phyloP scores from a whole-genome alignment of 2,797 vertebrate species.

The Eulemur coronatus region DNA sequence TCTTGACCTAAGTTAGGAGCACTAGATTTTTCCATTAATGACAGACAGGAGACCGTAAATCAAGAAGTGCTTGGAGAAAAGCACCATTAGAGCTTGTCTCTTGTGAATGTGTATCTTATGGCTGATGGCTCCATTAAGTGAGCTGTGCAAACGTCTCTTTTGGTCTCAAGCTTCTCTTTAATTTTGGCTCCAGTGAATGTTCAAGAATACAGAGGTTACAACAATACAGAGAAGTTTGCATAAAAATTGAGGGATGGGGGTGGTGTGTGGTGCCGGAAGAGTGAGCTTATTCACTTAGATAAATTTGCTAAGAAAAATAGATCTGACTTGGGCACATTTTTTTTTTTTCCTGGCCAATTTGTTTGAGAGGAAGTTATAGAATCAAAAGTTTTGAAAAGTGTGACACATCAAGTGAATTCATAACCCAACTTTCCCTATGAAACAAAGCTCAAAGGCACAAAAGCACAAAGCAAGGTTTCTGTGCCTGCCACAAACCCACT shows the following conservation, averaged over 20 bases:
- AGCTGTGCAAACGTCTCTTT: background rate
- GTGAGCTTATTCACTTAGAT: slow-evolving; percentile 16
- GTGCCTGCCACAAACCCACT: background rate
- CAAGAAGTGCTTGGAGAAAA: slow-evolving; percentile 14
- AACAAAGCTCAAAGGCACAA: slow-evolving; percentile 55
- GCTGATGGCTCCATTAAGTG: background rate
- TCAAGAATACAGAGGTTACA: slow-evolving; percentile 6
- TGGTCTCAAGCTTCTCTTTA: background rate
- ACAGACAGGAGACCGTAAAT: slow-evolving; percentile 7
- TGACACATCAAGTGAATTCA: slow-evolving; percentile 2
- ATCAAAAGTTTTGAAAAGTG: slow-evolving; percentile 54
- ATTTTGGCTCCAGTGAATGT: background rate
- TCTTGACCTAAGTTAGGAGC: slow-evolving; percentile 20
- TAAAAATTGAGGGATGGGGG: background rate
- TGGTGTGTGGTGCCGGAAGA: background rate
- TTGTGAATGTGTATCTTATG: background rate
- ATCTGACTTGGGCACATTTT: background rate
- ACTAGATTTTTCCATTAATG: slow-evolving; percentile 12
- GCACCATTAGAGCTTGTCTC: background rate
- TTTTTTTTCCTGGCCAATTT: background rate
- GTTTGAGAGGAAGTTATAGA: slow-evolving; percentile 31
- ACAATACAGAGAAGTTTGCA: background rate
- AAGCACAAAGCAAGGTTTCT: slow-evolving; percentile 41
- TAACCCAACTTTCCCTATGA: slow-evolving; percentile 34
- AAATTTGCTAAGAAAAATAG: background rate